Base-by-base conservation (phyloP, 1,140 invertebrate species). In the Diorhabda elongata region DNA sequence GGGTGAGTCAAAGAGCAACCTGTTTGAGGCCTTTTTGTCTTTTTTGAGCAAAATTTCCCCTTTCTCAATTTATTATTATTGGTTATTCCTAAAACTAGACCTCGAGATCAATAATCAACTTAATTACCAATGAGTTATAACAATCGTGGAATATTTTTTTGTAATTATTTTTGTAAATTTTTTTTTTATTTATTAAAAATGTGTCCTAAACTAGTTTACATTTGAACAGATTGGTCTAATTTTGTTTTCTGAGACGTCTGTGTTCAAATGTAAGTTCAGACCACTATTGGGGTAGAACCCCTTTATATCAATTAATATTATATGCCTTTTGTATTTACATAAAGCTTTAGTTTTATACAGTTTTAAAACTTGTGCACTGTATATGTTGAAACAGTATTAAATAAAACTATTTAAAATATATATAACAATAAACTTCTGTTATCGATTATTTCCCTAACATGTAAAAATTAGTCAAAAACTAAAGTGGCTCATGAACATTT, bases 381-480 rank as follows among this genome's bases (percentile, higher is more conserved):
- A 76, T 76, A 76, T 76, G 74, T 75, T 74, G 67, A 74, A 75
- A 76, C 75, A 76, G 74, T 76, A 76, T 76, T 76, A 76, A 74
- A 69, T 66, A 66, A 58, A 69, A 75, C 70, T 71, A 72, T 72
- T 75, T 73, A 72, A 75, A 73, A 73, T 52, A 52, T 52, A 52
- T n/a, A 26, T 26, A 26, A 26, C 26, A 26, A 26, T 26, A 26
- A 26, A 26, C 26, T 26, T 26, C 26, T 26, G 26, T 26, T 26
- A 1, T 26, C 26, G 26, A 26, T 26, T 26, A 26, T 26, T 26
- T 26, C 26, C 26, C 26, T 26, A 26, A 26, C 26, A 26, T 26
- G 26, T 26, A 26, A 26, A 26, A 26, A 26, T 26, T 26, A 26
- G 26, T 26, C 26, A 26, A 26, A 26, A 26, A 26, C 26, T 26